Base-by-base conservation (phyloP, 2,888 invertebrate genomes). In the Steromphala cineraria region DNA sequence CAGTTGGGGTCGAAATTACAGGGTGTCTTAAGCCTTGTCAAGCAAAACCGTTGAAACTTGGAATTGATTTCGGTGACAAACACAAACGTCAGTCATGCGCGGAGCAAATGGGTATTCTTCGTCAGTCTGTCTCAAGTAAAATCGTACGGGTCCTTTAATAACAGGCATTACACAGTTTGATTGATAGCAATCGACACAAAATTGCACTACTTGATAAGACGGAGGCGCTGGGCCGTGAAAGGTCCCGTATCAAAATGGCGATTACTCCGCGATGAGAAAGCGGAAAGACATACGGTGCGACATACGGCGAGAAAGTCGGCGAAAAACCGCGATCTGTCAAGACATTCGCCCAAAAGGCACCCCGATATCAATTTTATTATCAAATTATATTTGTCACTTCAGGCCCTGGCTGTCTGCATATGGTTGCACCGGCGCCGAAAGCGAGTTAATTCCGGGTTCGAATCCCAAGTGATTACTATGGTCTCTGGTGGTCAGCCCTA, bases 141-240 rank as follows among this genome's bases (percentile, higher is more conserved):
- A 19, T 19, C 19, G 36, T 31, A 31, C 31, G 31, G 71, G 28
- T n/a, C 36, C 31, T 71, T 71, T 71, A 71, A 71, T 71, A 71
- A 71, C 71, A 71, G 31, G 36, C 36, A 36, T 71, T 40, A 36
- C 36, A 36, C 3, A 8, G 10, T 40, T 36, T 71, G 71, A 71
- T 71, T 71, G 71, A 71, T 71, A 36, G 71, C 28, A 71, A 71
- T 71, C 71, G 71, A 71, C 71, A 71, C 71, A 71, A 40, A 71
- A 71, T 71, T 71, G 40, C 71, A 71, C 71, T 71, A 71, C 71
- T 71, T 71, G 71, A 71, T 36, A 71, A 36, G 36, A 40, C 36
- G 40, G 17, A 40, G 36, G 71, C 71, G 71, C 71, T 71, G 31
- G n/a, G 36, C 31, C 71, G 40, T 17, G 36, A 71, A 71, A 71